Evolutionary conservation across 1,140 invertebrate genomes (phyloP).

Genomic region (Patella vulgata): DNA sequence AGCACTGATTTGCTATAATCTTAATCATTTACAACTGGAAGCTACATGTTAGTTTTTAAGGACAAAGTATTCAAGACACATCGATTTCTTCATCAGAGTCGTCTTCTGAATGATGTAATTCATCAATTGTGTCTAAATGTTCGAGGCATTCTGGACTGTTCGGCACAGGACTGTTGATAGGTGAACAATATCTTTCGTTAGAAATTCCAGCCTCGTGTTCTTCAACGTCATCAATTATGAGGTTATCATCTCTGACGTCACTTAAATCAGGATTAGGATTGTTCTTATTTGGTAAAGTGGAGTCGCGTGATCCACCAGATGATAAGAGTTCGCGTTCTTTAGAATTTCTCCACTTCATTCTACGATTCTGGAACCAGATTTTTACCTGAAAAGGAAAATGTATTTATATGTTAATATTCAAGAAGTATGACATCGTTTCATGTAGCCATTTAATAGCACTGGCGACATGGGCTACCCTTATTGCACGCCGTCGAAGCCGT

Average conservation of each 20-base stretch:
- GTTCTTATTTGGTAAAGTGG: conserved; percentile 95
- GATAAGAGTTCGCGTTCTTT: conserved; percentile 95
- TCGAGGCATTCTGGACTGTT: conserved; percentile 31
- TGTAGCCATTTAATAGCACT: neutral
- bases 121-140: conserved; percentile 14
- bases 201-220: conserved; percentile 11
- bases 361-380: conserved; percentile 68
- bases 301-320: conserved; percentile 88
- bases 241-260: conserved; percentile 74
- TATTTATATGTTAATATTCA: neutral
- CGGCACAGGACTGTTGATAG: conserved; percentile 31
- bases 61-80: conserved; percentile 47
- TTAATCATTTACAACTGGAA: no score
- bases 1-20: no score
- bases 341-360: conserved; percentile 81
- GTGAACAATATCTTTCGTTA: conserved; percentile 27
- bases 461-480: conserved; percentile 1
- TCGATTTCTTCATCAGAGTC: conserved; percentile 55
- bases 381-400: conserved; percentile 58
- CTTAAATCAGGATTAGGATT: conserved; percentile 96
- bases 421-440: neutral
- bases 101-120: conserved; percentile 32
- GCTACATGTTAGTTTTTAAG: no score
- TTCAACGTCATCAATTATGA: conserved; percentile 24
- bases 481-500: no score